These are phyloP conservation scores for Odocoileus hemionus DNA, from an alignment of 2,113 vertebrate genomes.

Conservation along the genomic window DNA sequence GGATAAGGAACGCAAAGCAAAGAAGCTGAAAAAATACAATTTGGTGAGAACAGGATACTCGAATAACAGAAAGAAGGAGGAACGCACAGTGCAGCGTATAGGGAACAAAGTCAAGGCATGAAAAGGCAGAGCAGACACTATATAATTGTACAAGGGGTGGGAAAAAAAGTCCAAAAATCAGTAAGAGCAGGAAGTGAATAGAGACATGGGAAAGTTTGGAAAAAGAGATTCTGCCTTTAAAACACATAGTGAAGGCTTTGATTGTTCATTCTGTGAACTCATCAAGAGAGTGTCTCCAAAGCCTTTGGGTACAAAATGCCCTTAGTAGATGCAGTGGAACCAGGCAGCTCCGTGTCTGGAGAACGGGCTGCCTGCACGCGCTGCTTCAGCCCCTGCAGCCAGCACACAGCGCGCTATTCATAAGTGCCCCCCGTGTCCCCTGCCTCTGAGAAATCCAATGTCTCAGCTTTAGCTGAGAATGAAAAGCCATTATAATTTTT, in stretches of 20 bases:
- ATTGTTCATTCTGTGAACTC: neutral
- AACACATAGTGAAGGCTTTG: neutral
- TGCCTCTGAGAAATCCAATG: slow-evolving; percentile 27
- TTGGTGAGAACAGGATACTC: neutral
- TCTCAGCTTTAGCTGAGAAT: slow-evolving; percentile 33
- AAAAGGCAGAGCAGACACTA: neutral
- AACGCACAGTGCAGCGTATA: neutral
- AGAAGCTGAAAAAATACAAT: neutral
- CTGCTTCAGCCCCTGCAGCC: neutral
- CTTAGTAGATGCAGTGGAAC: neutral
- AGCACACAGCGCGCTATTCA: neutral
- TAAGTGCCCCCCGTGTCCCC: neutral
- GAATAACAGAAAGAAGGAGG: neutral
- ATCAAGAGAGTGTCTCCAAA: neutral
- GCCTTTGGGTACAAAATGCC: neutral
- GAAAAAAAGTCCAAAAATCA: neutral
- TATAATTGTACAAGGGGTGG: neutral
- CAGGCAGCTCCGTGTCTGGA: neutral
- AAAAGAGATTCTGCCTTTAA: neutral
- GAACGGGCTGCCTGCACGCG: neutral
- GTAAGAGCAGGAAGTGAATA: neutral
- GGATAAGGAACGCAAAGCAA: neutral
- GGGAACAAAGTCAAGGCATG: neutral
- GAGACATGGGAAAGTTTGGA: neutral
- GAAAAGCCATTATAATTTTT: slow-evolving; percentile 46